Base-by-base conservation (phyloP, 2,797 vertebrate species). In the Picus viridis region DNA sequence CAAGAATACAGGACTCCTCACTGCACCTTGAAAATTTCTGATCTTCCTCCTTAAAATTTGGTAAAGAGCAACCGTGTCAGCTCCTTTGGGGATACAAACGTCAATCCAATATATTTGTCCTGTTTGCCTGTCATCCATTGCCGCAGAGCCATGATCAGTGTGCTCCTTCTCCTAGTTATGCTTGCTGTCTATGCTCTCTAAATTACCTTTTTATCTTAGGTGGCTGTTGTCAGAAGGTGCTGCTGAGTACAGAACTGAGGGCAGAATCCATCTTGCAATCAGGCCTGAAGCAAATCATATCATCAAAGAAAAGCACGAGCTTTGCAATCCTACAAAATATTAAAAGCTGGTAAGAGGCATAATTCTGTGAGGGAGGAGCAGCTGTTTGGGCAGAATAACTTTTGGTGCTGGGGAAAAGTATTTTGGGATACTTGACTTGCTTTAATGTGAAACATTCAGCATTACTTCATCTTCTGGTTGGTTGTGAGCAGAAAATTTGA, bases 211-310 rank as follows among this genome's bases (percentile, higher is more conserved):
- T 67, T 86, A 73, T 75, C 75, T 85, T 70, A 27, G 17, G 70
- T 71, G 67, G 65, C 71, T 93, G 78, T 51, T 93, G 78, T 81
- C 82, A 93, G 63, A 34, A 12, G 56, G 49, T 76, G 89, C 67
- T 94, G 68, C 59, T 72, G 80, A 49, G 14, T 0, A 5, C 34
- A 83, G 61, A 86, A 85, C 54, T 4, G 12, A 78, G 69, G 45
- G 65, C 83, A 86, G 87, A 95, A 91, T 53, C 76, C 68, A 74
- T 63, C 30, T 82, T 80, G 63, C 71, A 81, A 68, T 95, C 87
- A 81, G 79, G 88, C 54, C 36, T 45, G 39, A 70, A 83, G 89
- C 4, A 10, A 12, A 65, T 41, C 49, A 75, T n/a, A 73, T 17
- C 2, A 2, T 43, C 68, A 58, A 86, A 67, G 53, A 30, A 78